Evolutionary conservation across 2,113 vertebrate genomes (phyloP).

Genomic region (Hucho hucho): DNA sequence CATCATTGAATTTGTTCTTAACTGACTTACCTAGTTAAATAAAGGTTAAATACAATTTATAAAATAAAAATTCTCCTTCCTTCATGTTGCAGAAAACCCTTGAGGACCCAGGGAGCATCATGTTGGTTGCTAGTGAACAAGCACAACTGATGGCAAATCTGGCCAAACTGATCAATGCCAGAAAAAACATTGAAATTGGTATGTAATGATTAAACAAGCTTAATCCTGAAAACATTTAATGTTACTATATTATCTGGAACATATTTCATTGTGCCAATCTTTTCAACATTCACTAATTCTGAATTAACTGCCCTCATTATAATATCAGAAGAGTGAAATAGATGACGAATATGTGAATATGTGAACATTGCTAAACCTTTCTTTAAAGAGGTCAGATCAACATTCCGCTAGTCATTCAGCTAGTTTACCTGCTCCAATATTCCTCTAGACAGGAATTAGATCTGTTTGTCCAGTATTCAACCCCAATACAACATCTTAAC

Average conservation of each 20-base stretch:
- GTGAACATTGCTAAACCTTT: constrained; percentile 79
- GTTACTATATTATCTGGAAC: too few species aligned
- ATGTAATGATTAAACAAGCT: constrained; percentile 17
- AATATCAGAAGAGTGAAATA: constrained; percentile 55
- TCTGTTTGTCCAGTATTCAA: too few species aligned
- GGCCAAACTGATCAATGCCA: constrained; percentile 81
- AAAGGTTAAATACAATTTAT: too few species aligned
- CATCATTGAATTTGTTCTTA: too few species aligned
- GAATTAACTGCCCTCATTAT: too few species aligned
- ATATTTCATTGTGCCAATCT: too few species aligned
- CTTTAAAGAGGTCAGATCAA: constrained; percentile 84
- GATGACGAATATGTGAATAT: constrained; percentile 69
- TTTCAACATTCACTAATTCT: too few species aligned
- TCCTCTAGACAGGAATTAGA: too few species aligned
- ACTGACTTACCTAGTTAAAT: too few species aligned
- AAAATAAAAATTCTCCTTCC: too few species aligned
- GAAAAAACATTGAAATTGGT: constrained; percentile 93
- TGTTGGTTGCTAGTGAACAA: constrained; percentile 90
- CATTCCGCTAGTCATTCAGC: neutral
- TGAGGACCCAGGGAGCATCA: constrained; percentile 69
- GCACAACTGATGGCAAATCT: constrained; percentile 92
- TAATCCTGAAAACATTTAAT: neutral
- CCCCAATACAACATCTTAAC: neutral
- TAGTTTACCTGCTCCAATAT: neutral
- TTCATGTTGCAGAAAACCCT: constrained; percentile 76